These are phyloP conservation scores for Orgyia antiqua DNA, from an alignment of 2,888 invertebrate genomes.

Conservation along the genomic window DNA sequence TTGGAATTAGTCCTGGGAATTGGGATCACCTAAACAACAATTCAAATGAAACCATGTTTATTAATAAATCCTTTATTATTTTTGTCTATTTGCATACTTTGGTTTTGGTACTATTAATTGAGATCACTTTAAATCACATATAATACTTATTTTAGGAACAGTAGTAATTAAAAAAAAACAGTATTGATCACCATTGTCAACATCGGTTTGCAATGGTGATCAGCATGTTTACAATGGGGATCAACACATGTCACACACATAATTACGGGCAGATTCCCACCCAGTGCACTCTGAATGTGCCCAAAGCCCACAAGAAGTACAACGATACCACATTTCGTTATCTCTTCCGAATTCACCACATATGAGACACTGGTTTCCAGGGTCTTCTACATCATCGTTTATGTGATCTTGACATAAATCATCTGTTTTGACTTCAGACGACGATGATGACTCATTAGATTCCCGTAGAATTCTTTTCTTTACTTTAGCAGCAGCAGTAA, in stretches of 20 bases:
- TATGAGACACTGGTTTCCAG: slow-evolving; percentile 17
- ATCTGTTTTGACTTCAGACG: slow-evolving; percentile 3
- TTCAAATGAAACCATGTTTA: slow-evolving; percentile 26
- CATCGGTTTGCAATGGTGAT: slow-evolving; percentile 8
- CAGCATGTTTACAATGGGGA: slow-evolving; percentile 16
- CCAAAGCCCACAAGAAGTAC: slow-evolving; percentile 6
- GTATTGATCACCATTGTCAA: slow-evolving; percentile 12
- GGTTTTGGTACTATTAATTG: background rate
- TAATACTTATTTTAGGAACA: slow-evolving; percentile 12
- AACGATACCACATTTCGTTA: slow-evolving; percentile 23
- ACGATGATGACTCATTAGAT: slow-evolving; percentile 12
- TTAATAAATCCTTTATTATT: slow-evolving; percentile 47
- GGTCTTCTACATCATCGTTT: slow-evolving; percentile 14
- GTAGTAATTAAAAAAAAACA: slow-evolving; percentile 9
- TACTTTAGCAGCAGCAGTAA: slow-evolving; percentile 8
- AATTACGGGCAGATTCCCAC: slow-evolving; percentile 7
- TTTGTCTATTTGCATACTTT: slow-evolving; percentile 1
- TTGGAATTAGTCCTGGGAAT: too few species aligned
- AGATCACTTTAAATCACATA: slow-evolving; percentile 16
- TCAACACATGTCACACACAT: slow-evolving; percentile 13
- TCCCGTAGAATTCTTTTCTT: slow-evolving; percentile 21
- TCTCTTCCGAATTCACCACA: slow-evolving; percentile 23
- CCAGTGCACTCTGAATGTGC: slow-evolving; percentile 10
- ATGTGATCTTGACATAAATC: slow-evolving; percentile 2
- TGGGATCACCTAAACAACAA: slow-evolving; percentile 58